These are phyloP conservation scores for Meloidogyne chitwoodi DNA, from an alignment of 1,140 invertebrate genomes.

Conservation along the genomic window DNA sequence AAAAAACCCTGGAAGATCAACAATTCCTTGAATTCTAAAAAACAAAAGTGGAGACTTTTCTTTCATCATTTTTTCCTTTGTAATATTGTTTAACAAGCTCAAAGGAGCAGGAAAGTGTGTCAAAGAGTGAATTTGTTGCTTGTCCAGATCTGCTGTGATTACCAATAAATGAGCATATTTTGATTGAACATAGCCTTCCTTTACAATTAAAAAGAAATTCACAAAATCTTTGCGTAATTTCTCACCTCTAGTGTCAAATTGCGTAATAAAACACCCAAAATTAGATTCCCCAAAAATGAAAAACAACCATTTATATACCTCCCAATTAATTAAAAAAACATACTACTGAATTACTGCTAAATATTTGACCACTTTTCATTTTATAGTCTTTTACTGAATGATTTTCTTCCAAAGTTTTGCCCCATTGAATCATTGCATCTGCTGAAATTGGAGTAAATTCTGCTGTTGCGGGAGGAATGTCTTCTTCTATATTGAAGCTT, in stretches of 20 bases:
- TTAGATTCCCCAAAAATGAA: background rate
- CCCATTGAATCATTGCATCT: background rate
- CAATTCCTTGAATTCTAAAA: conserved; percentile 35
- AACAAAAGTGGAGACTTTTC: conserved; percentile 10
- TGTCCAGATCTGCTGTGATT: conserved; percentile 45
- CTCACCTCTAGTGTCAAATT: no score
- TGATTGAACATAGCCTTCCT: conserved; percentile 44
- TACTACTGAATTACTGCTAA: conserved; percentile 15
- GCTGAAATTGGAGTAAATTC: conserved; percentile 4
- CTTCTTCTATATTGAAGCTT: background rate
- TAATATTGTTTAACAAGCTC: background rate
- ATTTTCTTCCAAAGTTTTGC: background rate
- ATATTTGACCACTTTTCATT: conserved; percentile 20
- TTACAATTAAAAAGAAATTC: conserved; percentile 21
- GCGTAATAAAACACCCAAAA: no score
- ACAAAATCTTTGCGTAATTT: no score
- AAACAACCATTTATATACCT: conserved; percentile 17
- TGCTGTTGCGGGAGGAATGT: background rate
- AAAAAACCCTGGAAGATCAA: conserved; percentile 42
- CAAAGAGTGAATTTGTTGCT: conserved; percentile 44
- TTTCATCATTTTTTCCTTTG: background rate
- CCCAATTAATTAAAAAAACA: conserved; percentile 9
- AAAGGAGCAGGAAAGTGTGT: conserved; percentile 50
- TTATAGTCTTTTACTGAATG: background rate
- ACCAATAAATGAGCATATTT: conserved; percentile 45